phyloP scores from a whole-genome alignment of 2,113 vertebrate genomes.

The Nesogale talazaci region DNA sequence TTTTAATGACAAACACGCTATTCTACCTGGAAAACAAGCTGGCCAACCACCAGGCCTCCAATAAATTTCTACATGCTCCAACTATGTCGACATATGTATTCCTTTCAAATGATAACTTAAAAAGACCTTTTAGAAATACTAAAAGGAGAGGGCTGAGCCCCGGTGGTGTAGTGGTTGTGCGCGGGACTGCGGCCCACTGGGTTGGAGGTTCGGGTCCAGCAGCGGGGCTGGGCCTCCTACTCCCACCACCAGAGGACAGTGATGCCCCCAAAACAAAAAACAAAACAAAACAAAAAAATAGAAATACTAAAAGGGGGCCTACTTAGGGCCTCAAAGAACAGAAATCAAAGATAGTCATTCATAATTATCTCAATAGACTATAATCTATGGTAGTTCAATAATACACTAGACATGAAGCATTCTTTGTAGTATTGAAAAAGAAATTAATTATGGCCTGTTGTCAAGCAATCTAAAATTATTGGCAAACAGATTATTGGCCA shows the following conservation, averaged over 20 bases:
- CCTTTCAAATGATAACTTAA: background rate
- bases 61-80: background rate
- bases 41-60: too few species aligned
- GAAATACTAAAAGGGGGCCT: background rate
- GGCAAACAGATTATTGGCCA: background rate
- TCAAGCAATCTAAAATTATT: background rate
- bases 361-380: background rate
- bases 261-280: too few species aligned
- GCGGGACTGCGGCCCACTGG: too few species aligned
- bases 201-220: too few species aligned
- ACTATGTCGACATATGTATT: background rate
- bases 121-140: background rate
- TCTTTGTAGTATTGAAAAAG: background rate
- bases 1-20: background rate
- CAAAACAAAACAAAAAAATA: too few species aligned
- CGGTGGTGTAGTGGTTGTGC: too few species aligned
- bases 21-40: constrained; percentile 13
- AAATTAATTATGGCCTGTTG: background rate
- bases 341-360: background rate
- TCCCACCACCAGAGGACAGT: too few species aligned
- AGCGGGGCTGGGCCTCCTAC: too few species aligned
- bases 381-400: background rate
- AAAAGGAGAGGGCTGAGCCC: too few species aligned
- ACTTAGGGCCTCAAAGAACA: background rate
- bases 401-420: background rate